Conservation (phyloP, 1,140 invertebrate genomes). For the Popillia japonica region DNA sequence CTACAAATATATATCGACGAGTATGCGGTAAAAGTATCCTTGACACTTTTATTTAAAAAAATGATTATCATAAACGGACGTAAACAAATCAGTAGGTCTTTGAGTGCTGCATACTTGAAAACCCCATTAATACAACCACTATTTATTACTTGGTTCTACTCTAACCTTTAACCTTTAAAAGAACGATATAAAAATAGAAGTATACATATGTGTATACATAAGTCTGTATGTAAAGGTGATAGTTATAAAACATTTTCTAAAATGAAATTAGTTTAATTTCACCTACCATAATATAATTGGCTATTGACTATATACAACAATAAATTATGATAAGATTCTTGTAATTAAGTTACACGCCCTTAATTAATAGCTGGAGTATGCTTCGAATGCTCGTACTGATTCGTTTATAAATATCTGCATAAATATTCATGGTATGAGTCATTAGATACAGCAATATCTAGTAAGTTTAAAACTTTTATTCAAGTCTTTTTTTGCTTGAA, state of each 20-base stretch:
- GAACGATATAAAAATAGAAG: background rate
- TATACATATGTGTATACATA: background rate
- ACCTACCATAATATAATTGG: background rate
- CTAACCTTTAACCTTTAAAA: background rate
- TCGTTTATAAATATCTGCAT: slow-evolving; percentile 8
- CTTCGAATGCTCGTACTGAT: background rate
- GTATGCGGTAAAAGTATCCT: background rate
- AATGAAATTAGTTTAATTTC: slow-evolving; percentile 16
- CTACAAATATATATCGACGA: background rate
- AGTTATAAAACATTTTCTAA: background rate
- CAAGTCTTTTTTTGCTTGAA: no score
- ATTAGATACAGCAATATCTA: background rate
- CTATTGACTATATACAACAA: background rate
- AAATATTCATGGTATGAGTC: background rate
- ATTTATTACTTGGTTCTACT: background rate
- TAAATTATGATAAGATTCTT: slow-evolving; percentile 1
- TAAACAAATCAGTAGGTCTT: no score
- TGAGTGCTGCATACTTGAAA: no score
- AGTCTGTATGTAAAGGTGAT: background rate
- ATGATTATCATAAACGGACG: no score
- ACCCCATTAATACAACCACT: no score
- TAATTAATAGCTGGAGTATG: background rate
- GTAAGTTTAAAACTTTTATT: no score
- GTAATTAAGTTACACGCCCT: slow-evolving; percentile 1
- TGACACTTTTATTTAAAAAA: background rate